Base-by-base conservation (phyloP, 2,888 invertebrate genomes). In the Lithophane leautieri region DNA sequence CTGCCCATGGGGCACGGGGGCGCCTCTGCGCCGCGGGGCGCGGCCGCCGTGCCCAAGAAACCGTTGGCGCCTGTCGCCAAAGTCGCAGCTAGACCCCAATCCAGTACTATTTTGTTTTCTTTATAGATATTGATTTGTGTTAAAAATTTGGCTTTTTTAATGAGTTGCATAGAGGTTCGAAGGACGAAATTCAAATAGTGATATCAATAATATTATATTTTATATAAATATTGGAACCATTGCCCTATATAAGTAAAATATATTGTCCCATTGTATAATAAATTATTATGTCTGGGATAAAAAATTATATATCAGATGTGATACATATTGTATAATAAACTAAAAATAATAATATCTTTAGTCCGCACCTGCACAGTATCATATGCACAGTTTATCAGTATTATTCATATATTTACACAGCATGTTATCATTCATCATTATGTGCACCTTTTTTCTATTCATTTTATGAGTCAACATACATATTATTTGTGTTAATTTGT, bases 1-100 rank as follows among this genome's bases (percentile, higher is more conserved):
- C 98, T 98, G 93, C 97, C 97, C 73, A 98, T 99, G 98, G 99
- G 98, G 89, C 97, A 97, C 92, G 98, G 98, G 89, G 97, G 98
- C 85, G 95, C 96, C 80, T 96, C 97, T 70, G 97, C 97, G 85
- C 93, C 94, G 91, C 87, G 92, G 76, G 95, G 89, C 92, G 93
- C 90, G 94, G 92, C 96, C 93, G 91, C 94, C 90, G 82, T 91
- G 63, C 89, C 91, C 83, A 92, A 91, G 94, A 97, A 94, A 93
- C 96, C 94, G 87, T 93, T 88, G 92, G 97, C 95, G 91, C 95
- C 96, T 79, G 92, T 97, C 90, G 94, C 97, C 90, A 97, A 97
- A 95, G 97, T 97, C 89, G 95, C 97, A 90, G 97, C 97, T 93
- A 97, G 97, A 97, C 97, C 97, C 96, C 97, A 97, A 97, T 97